Evolutionary conservation across 2,888 invertebrate genomes (phyloP).

Genomic region (Byasa hedistus): DNA sequence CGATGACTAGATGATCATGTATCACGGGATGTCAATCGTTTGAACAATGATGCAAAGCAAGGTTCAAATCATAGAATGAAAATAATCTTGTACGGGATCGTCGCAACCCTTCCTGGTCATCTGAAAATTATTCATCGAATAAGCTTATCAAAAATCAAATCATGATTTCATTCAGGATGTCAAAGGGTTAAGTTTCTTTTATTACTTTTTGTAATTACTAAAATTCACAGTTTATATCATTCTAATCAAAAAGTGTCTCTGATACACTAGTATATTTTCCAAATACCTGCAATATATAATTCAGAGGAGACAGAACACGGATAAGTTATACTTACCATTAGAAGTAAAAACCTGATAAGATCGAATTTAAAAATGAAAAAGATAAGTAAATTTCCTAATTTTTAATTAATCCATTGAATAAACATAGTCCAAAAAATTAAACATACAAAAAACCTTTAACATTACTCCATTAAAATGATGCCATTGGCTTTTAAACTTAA

Average conservation of each 20-base stretch:
- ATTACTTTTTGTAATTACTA: no score
- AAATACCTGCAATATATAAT: neutral
- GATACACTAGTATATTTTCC: neutral
- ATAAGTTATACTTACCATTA: no score
- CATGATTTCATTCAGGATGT: no score
- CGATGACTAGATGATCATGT: conserved; percentile 1
- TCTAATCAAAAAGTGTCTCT: neutral
- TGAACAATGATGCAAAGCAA: conserved; percentile 68
- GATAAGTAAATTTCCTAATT: neutral
- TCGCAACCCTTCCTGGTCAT: conserved; percentile 35
- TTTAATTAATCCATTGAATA: no score
- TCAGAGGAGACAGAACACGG: neutral
- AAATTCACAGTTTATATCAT: no score
- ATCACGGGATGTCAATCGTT: conserved; percentile 49
- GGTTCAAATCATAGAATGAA: conserved; percentile 68
- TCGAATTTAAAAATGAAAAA: neutral
- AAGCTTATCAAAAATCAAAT: neutral
- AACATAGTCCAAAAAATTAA: neutral
- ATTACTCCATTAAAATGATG: no score
- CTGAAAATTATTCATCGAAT: conserved; percentile 35
- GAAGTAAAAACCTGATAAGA: no score
- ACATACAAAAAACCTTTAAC: neutral
- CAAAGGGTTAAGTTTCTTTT: no score
- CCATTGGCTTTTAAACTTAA: no score
- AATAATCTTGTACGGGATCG: conserved; percentile 41